Percentiles rank a stretch among this genome's conserved stretches.
These are phyloP conservation scores for Ophiodon elongatus DNA, from an alignment of 2,113 vertebrate genomes.

Conservation along the genomic window DNA sequence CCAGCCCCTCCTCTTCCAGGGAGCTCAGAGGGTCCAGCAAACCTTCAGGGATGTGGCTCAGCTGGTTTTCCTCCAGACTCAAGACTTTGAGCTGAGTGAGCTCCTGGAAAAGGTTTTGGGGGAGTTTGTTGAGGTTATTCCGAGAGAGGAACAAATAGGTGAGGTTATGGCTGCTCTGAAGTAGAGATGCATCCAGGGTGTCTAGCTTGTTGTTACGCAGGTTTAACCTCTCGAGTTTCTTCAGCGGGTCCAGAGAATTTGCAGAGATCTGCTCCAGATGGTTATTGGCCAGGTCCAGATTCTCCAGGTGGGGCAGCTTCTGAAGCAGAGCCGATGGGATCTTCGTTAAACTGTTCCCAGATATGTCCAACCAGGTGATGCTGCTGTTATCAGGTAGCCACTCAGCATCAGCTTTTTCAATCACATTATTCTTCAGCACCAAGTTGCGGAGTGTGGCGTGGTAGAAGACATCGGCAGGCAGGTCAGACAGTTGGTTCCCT, in stretches of 20 bases:
- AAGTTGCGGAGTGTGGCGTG: conserved; percentile 76
- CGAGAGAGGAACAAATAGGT: conserved; percentile 82
- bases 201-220: conserved; percentile 85
- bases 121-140: conserved; percentile 82
- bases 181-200: conserved; percentile 55
- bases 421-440: conserved; percentile 85
- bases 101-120: conserved; percentile 38
- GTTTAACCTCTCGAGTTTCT: conserved; percentile 79
- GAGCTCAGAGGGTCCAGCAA: conserved; percentile 55
- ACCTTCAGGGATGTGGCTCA: conserved; percentile 76
- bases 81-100: conserved; percentile 75
- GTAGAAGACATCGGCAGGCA: conserved; percentile 81
- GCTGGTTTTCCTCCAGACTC: conserved; percentile 84
- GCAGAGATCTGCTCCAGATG: conserved; percentile 75
- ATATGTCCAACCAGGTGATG: conserved; percentile 84
- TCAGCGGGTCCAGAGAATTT: conserved; percentile 56
- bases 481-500: conserved; percentile 76
- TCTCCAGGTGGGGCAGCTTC: conserved; percentile 71
- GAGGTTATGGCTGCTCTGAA: conserved; percentile 71
- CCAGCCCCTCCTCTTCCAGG: conserved; percentile 81
- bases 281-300: conserved; percentile 87
- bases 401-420: conserved; percentile 39
- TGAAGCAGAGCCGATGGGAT: conserved; percentile 73
- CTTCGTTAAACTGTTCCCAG: conserved; percentile 78
- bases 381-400: conserved; percentile 81